Percentiles rank a stretch among this genome's conserved stretches.
phyloP scores from a whole-genome alignment of 2,113 vertebrate species.

The Pionites leucogaster region DNA sequence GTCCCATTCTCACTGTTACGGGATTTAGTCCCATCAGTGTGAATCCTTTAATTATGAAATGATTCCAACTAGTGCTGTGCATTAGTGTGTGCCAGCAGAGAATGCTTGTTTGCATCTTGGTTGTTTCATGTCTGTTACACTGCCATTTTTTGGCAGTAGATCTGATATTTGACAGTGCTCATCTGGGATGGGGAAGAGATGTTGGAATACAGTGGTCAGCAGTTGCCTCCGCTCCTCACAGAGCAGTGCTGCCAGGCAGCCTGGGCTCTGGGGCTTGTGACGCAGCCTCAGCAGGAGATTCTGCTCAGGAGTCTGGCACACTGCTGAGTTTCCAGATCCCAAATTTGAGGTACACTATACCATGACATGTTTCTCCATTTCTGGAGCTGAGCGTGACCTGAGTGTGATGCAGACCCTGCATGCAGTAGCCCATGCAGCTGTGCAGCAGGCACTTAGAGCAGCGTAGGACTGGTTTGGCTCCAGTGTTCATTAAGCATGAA shows the following conservation, averaged over 20 bases:
- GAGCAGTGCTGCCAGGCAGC: not conserved
- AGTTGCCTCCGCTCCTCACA: not conserved
- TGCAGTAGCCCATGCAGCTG: not conserved
- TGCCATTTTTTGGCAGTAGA: not conserved
- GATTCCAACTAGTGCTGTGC: not conserved
- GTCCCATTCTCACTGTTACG: not conserved
- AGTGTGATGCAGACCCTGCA: not conserved
- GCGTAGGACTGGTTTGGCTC: not conserved
- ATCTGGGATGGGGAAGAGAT: not conserved
- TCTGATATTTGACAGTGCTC: not conserved
- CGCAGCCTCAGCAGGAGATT: not conserved
- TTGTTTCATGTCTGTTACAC: not conserved
- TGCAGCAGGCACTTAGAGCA: not conserved
- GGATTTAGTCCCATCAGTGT: not conserved
- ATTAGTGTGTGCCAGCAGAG: not conserved
- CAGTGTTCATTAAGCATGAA: not conserved
- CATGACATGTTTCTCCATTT: fast-evolving
- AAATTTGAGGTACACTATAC: not conserved
- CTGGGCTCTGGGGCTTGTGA: not conserved
- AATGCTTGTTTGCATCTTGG: not conserved
- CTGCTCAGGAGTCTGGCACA: not conserved
- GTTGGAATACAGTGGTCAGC: not conserved
- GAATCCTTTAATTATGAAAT: not conserved
- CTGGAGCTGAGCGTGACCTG: not conserved
- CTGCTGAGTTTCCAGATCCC: not conserved